Percentiles rank a stretch among this genome's conserved stretches.
Evolutionary conservation across 2,113 vertebrate species (phyloP).

Genomic region (Eira barbara): DNA sequence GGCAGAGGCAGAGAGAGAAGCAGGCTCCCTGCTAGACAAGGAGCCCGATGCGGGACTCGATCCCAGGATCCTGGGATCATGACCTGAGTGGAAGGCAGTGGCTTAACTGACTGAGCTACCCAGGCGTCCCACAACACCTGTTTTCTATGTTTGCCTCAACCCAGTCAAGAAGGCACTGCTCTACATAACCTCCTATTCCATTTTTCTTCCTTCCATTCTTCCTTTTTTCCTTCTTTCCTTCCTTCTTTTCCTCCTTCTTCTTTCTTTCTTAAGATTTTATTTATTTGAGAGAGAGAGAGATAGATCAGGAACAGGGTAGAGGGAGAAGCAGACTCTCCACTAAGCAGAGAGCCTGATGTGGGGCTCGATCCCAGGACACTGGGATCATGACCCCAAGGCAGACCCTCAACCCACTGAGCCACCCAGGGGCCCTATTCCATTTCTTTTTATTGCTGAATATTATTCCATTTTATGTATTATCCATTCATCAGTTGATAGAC

Average conservation of each 20-base stretch:
- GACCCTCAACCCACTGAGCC: background rate
- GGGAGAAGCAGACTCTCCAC: background rate
- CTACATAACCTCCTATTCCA: too few relatives aligned
- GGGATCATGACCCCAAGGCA: background rate
- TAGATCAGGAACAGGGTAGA: background rate
- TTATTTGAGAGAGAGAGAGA: background rate
- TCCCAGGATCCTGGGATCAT: too few relatives aligned
- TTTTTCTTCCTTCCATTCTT: background rate
- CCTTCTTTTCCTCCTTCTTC: too few relatives aligned
- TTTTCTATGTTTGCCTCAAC: background rate
- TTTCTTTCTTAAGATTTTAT: background rate
- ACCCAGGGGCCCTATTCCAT: background rate
- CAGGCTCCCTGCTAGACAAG: too few relatives aligned
- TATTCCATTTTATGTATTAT: background rate
- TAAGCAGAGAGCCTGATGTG: too few relatives aligned
- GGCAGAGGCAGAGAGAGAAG: too few relatives aligned
- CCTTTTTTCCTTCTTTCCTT: too few relatives aligned
- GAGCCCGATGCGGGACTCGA: too few relatives aligned
- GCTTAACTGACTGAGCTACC: too few relatives aligned
- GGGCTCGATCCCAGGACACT: background rate
- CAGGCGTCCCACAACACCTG: too few relatives aligned
- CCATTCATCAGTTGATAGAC: background rate
- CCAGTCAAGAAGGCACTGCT: background rate
- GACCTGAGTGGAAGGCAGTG: too few relatives aligned
- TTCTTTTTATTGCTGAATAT: background rate